Conservation (phyloP, 2,888 invertebrate species). For the Catocala nupta region DNA sequence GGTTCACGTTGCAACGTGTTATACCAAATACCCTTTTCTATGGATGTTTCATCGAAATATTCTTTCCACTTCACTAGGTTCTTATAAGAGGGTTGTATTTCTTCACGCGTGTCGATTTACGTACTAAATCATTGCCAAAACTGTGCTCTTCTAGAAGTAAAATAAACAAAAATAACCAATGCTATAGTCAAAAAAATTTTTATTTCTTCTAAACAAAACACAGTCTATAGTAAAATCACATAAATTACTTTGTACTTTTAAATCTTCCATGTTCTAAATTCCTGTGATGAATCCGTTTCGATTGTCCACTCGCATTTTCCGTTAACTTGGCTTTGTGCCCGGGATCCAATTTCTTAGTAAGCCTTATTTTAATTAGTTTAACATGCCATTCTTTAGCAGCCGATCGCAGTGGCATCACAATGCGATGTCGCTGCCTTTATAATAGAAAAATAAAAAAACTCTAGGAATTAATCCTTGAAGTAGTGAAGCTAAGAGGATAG, state of each 20-base stretch:
- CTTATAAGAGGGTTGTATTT: too few species aligned
- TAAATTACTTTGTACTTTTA: conserved; percentile 39
- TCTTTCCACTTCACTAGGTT: too few species aligned
- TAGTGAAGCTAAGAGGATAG: too few species aligned
- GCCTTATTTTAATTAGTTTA: conserved; percentile 36
- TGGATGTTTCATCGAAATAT: too few species aligned
- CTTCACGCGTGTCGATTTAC: too few species aligned
- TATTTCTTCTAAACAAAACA: background rate
- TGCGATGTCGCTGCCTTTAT: background rate
- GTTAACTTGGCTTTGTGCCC: conserved; percentile 40
- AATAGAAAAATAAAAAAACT: too few species aligned
- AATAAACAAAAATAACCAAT: too few species aligned
- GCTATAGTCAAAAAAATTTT: background rate
- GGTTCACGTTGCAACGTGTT: too few species aligned
- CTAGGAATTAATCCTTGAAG: too few species aligned
- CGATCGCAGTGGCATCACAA: background rate
- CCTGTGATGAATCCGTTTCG: conserved; percentile 21
- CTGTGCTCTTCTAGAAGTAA: too few species aligned
- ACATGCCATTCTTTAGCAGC: conserved; percentile 7
- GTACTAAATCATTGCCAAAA: too few species aligned
- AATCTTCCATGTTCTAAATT: conserved; percentile 38
- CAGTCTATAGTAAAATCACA: conserved; percentile 1
- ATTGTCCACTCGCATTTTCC: conserved; percentile 37
- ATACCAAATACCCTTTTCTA: too few species aligned
- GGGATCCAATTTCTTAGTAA: conserved; percentile 16